Evolutionary conservation across 2,888 invertebrate species (phyloP).

Genomic region (Dryomyza anilis): DNA sequence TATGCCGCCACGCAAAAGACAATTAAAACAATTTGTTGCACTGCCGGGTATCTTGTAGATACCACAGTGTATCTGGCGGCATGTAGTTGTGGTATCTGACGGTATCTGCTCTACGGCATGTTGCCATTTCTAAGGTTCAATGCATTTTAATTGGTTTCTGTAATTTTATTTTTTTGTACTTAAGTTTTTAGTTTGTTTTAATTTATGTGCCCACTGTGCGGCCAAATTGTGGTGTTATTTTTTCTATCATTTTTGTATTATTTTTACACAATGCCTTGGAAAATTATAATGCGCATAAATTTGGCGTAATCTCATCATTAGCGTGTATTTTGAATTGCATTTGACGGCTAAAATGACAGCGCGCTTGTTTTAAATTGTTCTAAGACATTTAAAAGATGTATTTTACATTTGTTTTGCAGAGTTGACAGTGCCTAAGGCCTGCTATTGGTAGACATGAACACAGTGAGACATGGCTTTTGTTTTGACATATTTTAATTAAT

Average conservation of each 20-base stretch:
- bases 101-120: background rate
- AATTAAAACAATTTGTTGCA: constrained; percentile 37
- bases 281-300: constrained; percentile 38
- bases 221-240: constrained; percentile 1
- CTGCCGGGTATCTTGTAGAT: background rate
- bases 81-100: constrained; percentile 19
- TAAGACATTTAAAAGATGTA: no score
- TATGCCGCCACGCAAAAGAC: constrained; percentile 25
- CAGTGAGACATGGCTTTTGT: background rate
- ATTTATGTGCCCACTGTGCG: constrained; percentile 17
- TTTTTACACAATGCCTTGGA: no score
- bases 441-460: no score
- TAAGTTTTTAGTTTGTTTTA: constrained; percentile 14
- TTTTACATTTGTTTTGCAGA: no score
- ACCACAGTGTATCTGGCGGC: constrained; percentile 34
- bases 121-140: constrained; percentile 47
- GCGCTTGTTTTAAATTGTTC: constrained; percentile 2
- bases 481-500: no score
- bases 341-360: constrained; percentile 40
- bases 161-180: constrained; percentile 3
- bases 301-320: constrained; percentile 54
- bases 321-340: constrained; percentile 42
- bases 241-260: no score
- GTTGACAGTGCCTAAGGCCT: no score
- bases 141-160: constrained; percentile 57